Evolutionary conservation across 1,140 invertebrate species (phyloP).

Genomic region (Nymphalis io): DNA sequence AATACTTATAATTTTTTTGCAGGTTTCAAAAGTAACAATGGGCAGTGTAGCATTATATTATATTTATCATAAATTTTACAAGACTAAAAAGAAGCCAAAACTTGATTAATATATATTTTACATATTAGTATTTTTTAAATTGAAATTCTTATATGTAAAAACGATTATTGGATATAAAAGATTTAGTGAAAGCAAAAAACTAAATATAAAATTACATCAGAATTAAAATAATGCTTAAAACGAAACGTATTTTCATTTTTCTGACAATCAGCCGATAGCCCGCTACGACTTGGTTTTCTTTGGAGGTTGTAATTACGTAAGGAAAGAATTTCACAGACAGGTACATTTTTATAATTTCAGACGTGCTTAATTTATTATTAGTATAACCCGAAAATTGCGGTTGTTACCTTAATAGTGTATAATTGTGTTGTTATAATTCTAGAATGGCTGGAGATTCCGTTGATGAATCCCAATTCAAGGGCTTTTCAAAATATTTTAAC

Average conservation of each 20-base stretch:
- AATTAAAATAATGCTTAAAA: slow-evolving; percentile 9
- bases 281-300: slow-evolving; percentile 15
- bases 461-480: slow-evolving; percentile 82
- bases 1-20: slow-evolving; percentile 36
- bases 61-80: slow-evolving; percentile 60
- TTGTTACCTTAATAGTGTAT: not conserved
- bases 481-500: slow-evolving; percentile 84
- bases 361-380: not conserved
- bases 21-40: slow-evolving; percentile 65
- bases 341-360: slow-evolving; percentile 37
- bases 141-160: not conserved
- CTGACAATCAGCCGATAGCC: slow-evolving; percentile 19
- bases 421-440: slow-evolving; percentile 29
- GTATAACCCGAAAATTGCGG: not conserved
- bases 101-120: too few species aligned
- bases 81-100: slow-evolving; percentile 42
- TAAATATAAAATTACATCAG: not conserved
- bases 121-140: not conserved
- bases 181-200: not conserved
- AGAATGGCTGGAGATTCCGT: slow-evolving; percentile 86
- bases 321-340: slow-evolving; percentile 40
- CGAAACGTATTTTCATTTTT: slow-evolving; percentile 19
- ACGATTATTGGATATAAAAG: not conserved
- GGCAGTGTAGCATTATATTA: slow-evolving; percentile 53
- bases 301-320: slow-evolving; percentile 63